Base-by-base conservation (phyloP, 1,140 invertebrate species). In the Luehdorfia chinensis region DNA sequence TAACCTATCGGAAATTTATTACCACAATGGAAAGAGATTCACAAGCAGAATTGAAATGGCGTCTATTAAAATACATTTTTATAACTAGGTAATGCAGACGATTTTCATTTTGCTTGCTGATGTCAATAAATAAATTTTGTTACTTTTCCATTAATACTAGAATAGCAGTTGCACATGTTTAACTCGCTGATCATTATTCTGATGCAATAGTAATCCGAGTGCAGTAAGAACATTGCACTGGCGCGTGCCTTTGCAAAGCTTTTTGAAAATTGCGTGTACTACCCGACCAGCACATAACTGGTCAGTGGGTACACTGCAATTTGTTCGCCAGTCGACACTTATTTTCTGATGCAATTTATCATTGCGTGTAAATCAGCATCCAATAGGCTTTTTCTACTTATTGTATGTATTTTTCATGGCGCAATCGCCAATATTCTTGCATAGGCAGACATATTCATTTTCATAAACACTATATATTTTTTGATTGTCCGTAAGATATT, bases 291-390 rank as follows among this genome's bases (percentile, higher is more conserved):
- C n/a, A n/a, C 9, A 25, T 19, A 30, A 43, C 28, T 41, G 19
- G 13, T 14, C n/a, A 11, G 8, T 21, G 12, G 4, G 23, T 19
- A 12, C 15, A 43, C 8, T 43, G 39, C 27, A 43, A 43, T 43
- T 43, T 43, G 27, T 15, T 1, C 23, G n/a, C 8, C 18, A 3
- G 9, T 19, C 16, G 11, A 25, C 27, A 30, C 12, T 28, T 16
- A 43, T 28, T 18, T 43, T 43, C 39, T 43, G 39, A 43, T 43
- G 39, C 39, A 43, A 43, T 43, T 43, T 14, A n/a, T 30, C 13
- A 30, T 11, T 18, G 6, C 39, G 9, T 9, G 4, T 18, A 12
- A 14, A 30, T 41, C 36, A 41, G 2, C 13, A 11, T 14, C 25
- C 5, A 14, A 14, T 41, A 25, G 11, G n/a, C 21, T 41, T 27